These are phyloP conservation scores for Acromyrmex charruanus DNA, from an alignment of 1,140 invertebrate genomes.

Conservation along the genomic window DNA sequence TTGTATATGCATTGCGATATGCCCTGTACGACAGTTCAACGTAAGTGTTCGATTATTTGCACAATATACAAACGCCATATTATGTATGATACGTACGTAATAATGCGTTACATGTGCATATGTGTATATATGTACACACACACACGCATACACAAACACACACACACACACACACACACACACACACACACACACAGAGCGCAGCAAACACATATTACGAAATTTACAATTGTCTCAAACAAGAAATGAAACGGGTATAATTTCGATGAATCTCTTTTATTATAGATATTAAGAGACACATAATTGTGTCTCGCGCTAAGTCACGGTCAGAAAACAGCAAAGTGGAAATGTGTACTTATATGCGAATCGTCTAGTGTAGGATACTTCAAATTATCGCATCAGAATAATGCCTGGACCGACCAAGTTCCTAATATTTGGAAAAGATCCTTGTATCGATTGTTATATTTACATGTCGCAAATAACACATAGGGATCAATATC, in stretches of 20 bases:
- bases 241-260: constrained; percentile 43
- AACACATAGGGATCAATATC: constrained; percentile 11
- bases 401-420: background rate
- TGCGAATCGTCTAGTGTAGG: background rate
- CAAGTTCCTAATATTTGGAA: constrained; percentile 33
- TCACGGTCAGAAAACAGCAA: background rate
- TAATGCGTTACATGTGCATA: constrained; percentile 23
- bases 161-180: background rate
- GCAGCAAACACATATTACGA: constrained; percentile 19
- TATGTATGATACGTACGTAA: constrained; percentile 31
- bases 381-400: constrained; percentile 3
- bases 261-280: background rate
- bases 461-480: background rate
- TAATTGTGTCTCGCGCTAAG: background rate
- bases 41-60: constrained; percentile 56
- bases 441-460: background rate
- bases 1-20: constrained; percentile 30
- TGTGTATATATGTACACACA: constrained; percentile 1
- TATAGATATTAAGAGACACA: constrained; percentile 4
- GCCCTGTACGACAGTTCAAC: constrained; percentile 29
- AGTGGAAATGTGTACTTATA: background rate
- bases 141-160: background rate
- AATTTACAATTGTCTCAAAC: background rate
- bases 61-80: constrained; percentile 57
- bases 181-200: background rate